phyloP scores from a whole-genome alignment of 2,797 vertebrate genomes.

The Neosilurus hyrtlii region DNA sequence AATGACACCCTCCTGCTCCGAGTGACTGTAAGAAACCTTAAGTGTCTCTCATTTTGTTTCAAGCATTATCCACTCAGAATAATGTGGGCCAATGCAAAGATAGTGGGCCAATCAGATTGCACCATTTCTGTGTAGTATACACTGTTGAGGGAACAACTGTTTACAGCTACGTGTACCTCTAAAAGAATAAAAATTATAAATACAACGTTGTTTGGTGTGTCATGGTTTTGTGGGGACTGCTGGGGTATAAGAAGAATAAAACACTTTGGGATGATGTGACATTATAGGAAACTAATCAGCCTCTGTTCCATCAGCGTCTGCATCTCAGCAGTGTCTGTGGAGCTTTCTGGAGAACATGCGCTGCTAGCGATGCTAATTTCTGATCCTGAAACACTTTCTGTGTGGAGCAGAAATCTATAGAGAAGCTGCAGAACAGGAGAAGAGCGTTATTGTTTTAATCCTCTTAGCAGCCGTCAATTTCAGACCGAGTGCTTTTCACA shows the following conservation, averaged over 20 bases:
- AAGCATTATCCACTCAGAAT: too few species aligned
- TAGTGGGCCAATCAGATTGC: too few species aligned
- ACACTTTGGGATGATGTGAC: neutral
- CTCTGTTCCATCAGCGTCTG: neutral
- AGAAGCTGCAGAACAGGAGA: constrained; percentile 62
- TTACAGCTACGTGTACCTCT: neutral
- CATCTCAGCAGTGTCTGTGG: neutral
- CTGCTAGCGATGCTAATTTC: constrained; percentile 63
- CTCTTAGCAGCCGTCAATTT: constrained; percentile 98
- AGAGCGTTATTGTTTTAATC: constrained; percentile 99
- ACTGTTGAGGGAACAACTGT: too few species aligned
- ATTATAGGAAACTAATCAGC: neutral
- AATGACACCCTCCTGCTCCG: too few species aligned
- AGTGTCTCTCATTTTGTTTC: too few species aligned
- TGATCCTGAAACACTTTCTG: neutral
- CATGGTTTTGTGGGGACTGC: neutral
- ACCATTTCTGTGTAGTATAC: too few species aligned
- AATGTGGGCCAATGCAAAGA: too few species aligned
- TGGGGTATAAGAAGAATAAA: neutral
- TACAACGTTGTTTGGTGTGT: neutral
- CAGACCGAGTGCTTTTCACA: constrained; percentile 92
- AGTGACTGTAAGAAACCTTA: too few species aligned
- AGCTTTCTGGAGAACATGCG: neutral
- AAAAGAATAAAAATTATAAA: neutral
- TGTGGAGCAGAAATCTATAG: constrained; percentile 88